Evolutionary conservation across 2,113 vertebrate genomes (phyloP).

Genomic region (Aspidoscelis tigris): DNA sequence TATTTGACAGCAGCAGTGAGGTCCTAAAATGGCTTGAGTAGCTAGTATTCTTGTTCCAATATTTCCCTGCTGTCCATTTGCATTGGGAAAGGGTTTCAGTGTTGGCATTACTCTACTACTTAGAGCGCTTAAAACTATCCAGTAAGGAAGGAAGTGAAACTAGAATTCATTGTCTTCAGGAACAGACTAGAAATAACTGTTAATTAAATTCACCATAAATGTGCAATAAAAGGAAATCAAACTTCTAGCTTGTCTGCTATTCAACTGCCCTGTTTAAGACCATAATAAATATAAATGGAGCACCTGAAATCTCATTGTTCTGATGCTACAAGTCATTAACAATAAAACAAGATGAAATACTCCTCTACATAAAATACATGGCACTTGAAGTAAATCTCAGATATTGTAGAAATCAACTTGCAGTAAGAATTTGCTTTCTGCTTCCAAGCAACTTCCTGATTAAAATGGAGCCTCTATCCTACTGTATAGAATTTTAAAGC

Average conservation of each 20-base stretch:
- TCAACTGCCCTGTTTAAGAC: not conserved
- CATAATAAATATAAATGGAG: too few relatives aligned
- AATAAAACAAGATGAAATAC: not conserved
- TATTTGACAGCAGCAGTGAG: too few relatives aligned
- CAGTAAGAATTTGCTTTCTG: not conserved
- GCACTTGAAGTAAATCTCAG: not conserved
- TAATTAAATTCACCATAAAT: not conserved
- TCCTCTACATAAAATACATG: not conserved
- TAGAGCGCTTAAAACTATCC: not conserved
- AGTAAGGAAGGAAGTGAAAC: not conserved
- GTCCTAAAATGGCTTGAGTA: too few relatives aligned
- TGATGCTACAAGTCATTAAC: not conserved
- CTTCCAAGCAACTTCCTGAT: not conserved
- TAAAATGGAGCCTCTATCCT: not conserved
- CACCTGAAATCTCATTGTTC: too few relatives aligned
- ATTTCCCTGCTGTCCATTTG: too few relatives aligned
- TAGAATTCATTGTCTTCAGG: not conserved
- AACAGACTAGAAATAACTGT: not conserved
- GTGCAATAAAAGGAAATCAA: not conserved
- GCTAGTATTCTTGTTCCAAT: not conserved
- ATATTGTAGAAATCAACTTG: not conserved
- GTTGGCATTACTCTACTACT: too few relatives aligned
- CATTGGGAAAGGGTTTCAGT: not conserved
- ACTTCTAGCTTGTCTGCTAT: not conserved
- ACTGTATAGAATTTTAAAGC: not conserved